Evolutionary conservation across 1,140 invertebrate species (phyloP), one percentile per base, ranked within the genome.

Genomic region (Chironomus tepperi): DNA sequence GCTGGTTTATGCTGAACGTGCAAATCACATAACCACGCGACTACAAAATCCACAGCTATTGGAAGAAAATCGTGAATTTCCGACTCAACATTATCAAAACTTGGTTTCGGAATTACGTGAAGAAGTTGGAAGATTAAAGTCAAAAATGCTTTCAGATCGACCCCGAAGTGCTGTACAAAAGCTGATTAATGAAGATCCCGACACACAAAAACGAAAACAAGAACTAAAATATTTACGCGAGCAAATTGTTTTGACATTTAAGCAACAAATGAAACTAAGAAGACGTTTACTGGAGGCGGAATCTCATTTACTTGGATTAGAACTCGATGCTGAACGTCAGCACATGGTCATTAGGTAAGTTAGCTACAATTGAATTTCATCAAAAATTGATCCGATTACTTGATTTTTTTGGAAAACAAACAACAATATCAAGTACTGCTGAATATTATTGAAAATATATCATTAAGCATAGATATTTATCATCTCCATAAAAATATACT

Each of bases 1-100:
- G 0, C 83, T 98, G 3, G 89, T 95, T 67, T 99, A 98, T 83
- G 96, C 96, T 6, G 92, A 96, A 79, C 86, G 95, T 75, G 96
- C 97, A 0, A 94, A 94, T 78, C 90, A 94, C 76, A 98, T 98
- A 76, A 92, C 90, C 1, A 91, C 81, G 16, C 79, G 81, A 70
- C 77, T 82, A 0, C 81, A 82, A 76, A 82, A 81, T 19, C 79
- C 81, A 0, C 80, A 81, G 0, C 80, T 81, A 64, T 79, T 82
- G 7, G 78, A 78, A 75, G 65, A 70, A 70, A 79, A 80, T 73
- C 81, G 81, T 74, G 77, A 81, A 70, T 82, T 82, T 75, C 81
- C 81, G 75, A 81, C 91, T 9, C 87, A 88, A 5, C 87, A 92
- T 78, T 93, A 93, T 78, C 88, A 91, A 76, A 89, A 88, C 74